Conservation (phyloP, 2,888 invertebrate genomes). For the Tachystola acroxantha region DNA sequence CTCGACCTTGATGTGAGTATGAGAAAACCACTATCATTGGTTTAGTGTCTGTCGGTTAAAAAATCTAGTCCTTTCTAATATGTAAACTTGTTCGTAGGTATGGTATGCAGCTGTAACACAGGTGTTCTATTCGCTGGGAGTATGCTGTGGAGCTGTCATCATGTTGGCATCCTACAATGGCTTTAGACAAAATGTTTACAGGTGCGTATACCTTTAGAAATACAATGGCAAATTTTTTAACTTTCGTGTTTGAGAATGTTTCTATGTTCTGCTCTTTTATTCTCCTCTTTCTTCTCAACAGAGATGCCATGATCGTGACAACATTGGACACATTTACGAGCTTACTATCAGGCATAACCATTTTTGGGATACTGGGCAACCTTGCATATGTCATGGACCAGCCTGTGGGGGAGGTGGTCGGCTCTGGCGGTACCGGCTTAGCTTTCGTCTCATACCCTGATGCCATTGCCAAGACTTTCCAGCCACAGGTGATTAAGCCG, state of each 20-base stretch:
- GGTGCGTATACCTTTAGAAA: too few species aligned
- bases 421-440: slow-evolving; percentile 85
- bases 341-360: slow-evolving; percentile 87
- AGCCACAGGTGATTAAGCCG: slow-evolving; percentile 87
- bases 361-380: slow-evolving; percentile 90
- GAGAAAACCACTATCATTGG: too few species aligned
- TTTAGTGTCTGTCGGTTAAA: too few species aligned
- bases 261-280: too few species aligned
- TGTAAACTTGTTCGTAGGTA: slow-evolving; percentile 75
- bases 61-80: too few species aligned
- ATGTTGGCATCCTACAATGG: slow-evolving; percentile 88
- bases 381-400: slow-evolving; percentile 81
- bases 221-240: too few species aligned
- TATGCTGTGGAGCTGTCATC: slow-evolving; percentile 84
- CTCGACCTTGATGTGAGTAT: slow-evolving; percentile 80
- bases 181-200: slow-evolving; percentile 83
- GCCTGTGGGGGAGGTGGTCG: slow-evolving; percentile 81
- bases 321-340: slow-evolving; percentile 90
- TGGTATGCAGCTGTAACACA: slow-evolving; percentile 89
- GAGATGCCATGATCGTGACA: slow-evolving; percentile 89
- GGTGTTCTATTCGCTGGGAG: slow-evolving; percentile 87
- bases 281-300: too few species aligned
- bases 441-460: slow-evolving; percentile 93
- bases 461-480: slow-evolving; percentile 86
- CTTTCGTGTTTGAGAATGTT: too few species aligned